phyloP scores from a whole-genome alignment of 2,113 vertebrate species.

The Leptosomus discolor region DNA sequence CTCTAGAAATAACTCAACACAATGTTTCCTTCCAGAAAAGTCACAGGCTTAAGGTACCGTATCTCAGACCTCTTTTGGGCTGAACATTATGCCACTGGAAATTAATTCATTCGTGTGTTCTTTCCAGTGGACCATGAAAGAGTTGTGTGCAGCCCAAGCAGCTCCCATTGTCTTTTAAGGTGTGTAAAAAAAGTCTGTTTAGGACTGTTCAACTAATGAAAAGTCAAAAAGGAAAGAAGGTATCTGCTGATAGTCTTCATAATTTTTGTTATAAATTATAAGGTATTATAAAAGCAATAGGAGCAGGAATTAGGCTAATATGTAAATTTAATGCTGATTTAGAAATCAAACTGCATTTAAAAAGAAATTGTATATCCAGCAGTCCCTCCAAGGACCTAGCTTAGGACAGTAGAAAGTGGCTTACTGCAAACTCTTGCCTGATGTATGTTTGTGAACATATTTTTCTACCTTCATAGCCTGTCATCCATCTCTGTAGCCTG shows the following conservation, averaged over 20 bases:
- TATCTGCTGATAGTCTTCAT: neutral
- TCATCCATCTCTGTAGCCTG: neutral
- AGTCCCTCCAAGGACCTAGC: neutral
- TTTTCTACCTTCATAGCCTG: neutral
- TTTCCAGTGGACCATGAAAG: neutral
- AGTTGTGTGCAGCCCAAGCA: neutral
- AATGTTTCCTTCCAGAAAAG: neutral
- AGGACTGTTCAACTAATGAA: neutral
- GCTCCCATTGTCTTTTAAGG: neutral
- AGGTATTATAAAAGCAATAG: neutral
- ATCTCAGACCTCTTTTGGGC: neutral
- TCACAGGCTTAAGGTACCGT: neutral
- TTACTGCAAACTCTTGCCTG: neutral
- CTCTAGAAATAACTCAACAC: neutral
- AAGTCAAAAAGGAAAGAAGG: neutral
- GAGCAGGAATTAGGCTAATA: neutral
- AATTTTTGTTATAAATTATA: neutral
- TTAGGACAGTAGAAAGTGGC: neutral
- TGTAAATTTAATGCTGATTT: neutral
- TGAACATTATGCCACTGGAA: neutral
- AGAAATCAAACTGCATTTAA: neutral
- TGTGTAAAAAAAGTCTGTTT: neutral
- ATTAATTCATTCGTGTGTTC: neutral
- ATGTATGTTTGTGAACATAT: rapidly evolving
- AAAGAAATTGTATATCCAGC: neutral